A percentile compares a stretch with the other conserved stretches of the same genome.
phyloP scores from a whole-genome alignment of 2,113 vertebrate species.

The Lepus timidus region DNA sequence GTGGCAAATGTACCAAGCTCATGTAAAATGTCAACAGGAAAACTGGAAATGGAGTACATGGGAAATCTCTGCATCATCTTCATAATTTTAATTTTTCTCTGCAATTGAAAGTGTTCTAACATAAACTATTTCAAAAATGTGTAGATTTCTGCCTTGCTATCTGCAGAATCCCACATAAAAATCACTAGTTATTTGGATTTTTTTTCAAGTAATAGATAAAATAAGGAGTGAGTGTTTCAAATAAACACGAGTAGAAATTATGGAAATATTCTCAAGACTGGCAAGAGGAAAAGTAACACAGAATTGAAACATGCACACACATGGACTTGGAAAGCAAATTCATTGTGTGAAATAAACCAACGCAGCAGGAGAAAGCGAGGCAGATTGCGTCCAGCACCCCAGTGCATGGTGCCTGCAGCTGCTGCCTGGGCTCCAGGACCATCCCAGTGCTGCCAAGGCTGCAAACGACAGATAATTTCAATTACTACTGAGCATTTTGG shows the following conservation, averaged over 20 bases:
- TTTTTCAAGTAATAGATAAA: constrained; percentile 8
- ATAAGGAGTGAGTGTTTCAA: background rate
- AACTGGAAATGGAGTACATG: background rate
- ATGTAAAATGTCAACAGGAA: background rate
- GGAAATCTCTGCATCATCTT: background rate
- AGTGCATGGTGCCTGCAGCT: accelerated
- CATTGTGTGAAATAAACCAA: background rate
- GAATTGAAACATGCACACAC: background rate
- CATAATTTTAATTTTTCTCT: background rate
- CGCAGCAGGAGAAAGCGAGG: background rate
- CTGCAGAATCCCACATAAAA: background rate
- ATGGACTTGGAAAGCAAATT: background rate
- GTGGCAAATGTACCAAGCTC: background rate
- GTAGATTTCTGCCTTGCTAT: background rate
- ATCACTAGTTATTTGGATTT: background rate
- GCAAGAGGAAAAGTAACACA: background rate
- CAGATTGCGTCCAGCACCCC: accelerated
- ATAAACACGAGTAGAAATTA: background rate
- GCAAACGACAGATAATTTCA: background rate
- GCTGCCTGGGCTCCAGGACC: accelerated
- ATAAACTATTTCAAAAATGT: background rate
- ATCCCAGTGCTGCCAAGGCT: background rate
- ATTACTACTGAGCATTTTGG: too few species aligned
- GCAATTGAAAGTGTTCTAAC: background rate
- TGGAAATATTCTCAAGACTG: background rate